Evolutionary conservation across 35 echinoderm and acorn worm species (phyloP).

Genomic region (Nesometra sesokonis): DNA sequence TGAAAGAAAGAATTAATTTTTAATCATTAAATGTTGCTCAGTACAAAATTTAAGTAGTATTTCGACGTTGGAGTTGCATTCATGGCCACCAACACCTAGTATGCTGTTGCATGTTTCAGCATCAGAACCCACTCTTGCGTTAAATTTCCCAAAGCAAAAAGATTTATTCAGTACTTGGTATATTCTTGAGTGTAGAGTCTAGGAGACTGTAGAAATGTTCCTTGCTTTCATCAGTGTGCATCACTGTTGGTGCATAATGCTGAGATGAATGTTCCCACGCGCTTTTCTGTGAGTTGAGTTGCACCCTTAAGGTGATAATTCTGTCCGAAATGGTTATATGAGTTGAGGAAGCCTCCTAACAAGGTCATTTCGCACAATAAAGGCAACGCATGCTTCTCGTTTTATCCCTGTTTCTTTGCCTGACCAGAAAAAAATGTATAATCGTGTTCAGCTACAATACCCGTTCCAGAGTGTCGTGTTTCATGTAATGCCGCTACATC

Average conservation of each 20-base stretch:
- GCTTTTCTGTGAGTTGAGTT: not conserved
- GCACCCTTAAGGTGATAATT: not conserved
- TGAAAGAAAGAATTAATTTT: constrained; percentile 41
- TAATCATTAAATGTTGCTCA: constrained; percentile 23
- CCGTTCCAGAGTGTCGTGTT: not conserved
- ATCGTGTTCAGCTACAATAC: not conserved
- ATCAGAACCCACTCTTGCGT: constrained; percentile 10
- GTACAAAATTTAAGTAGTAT: constrained; percentile 26
- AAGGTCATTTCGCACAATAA: not conserved
- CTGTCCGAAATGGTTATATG: not conserved
- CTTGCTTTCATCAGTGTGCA: not conserved
- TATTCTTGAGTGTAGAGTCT: not conserved
- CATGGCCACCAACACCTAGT: constrained; percentile 21
- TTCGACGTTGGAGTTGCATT: constrained; percentile 43
- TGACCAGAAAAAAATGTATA: constrained; percentile 9
- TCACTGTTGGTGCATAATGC: no score
- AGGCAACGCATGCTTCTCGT: not conserved
- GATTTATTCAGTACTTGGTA: constrained; percentile 1
- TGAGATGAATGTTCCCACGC: no score
- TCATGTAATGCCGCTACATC: constrained; percentile 1
- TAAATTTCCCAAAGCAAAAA: constrained; percentile 12
- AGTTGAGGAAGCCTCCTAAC: not conserved
- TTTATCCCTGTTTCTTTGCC: no score
- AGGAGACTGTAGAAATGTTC: not conserved
- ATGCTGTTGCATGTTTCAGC: not conserved